phyloP scores from a whole-genome alignment of 2,797 vertebrate species.

The Pangasius krempfi region DNA sequence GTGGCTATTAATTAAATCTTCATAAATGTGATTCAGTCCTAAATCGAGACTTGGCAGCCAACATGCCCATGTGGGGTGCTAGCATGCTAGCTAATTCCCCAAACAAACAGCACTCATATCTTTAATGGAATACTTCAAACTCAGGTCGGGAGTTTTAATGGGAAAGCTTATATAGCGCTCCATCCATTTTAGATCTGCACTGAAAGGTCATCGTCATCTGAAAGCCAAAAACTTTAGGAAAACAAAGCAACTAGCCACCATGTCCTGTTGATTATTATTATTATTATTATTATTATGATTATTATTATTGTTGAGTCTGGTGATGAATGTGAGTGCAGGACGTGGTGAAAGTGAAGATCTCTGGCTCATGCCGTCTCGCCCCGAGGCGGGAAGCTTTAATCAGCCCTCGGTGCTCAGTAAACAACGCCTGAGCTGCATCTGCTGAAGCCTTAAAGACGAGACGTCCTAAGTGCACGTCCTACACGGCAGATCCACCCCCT shows the following conservation, averaged over 20 bases:
- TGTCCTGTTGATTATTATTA: neutral
- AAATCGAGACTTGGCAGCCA: too few species aligned
- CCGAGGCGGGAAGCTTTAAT: slow-evolving; percentile 36
- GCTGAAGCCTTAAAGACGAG: slow-evolving; percentile 31
- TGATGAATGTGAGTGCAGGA: neutral
- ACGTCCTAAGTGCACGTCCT: slow-evolving; percentile 32
- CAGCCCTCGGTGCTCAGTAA: slow-evolving; percentile 31
- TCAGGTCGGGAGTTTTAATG: neutral
- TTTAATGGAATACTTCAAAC: neutral
- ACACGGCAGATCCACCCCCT: slow-evolving; percentile 29
- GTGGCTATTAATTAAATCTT: neutral
- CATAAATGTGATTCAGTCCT: too few species aligned
- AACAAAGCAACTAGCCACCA: neutral
- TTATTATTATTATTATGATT: neutral
- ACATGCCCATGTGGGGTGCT: too few species aligned
- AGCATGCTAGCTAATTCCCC: too few species aligned
- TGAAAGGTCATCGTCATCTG: neutral
- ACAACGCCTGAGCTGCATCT: slow-evolving; percentile 29
- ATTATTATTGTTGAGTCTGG: neutral
- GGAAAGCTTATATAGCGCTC: neutral
- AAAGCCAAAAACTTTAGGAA: neutral
- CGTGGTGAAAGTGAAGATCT: slow-evolving; percentile 26
- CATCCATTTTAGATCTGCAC: neutral
- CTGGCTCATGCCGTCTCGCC: neutral
- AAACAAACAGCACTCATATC: too few species aligned